Conservation (phyloP, 2,888 invertebrate genomes). For the Neuroscelio doddi region DNA sequence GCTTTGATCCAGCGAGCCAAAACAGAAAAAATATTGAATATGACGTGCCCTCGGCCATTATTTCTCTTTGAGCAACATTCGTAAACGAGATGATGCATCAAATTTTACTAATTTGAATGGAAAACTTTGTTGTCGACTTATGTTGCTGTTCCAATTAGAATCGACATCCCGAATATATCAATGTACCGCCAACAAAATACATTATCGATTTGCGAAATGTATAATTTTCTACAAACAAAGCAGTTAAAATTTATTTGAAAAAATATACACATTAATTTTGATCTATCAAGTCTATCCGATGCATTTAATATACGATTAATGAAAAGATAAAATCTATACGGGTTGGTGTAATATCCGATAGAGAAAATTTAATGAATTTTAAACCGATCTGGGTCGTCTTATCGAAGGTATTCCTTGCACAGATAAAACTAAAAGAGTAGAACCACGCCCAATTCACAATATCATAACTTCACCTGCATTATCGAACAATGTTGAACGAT, state of each 20-base stretch:
- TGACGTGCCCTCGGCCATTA: background rate
- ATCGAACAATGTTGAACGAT: slow-evolving; percentile 6
- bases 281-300: background rate
- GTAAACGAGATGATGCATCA: background rate
- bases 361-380: too few species aligned
- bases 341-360: too few species aligned
- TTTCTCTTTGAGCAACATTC: background rate
- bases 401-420: slow-evolving; percentile 1
- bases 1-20: slow-evolving; percentile 21
- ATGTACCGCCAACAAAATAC: too few species aligned
- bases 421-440: background rate
- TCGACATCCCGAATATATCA: background rate
- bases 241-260: too few species aligned
- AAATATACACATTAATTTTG: too few species aligned
- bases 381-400: background rate
- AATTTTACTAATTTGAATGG: background rate
- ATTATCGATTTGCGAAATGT: too few species aligned
- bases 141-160: background rate
- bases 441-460: slow-evolving; percentile 20
- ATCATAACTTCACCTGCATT: background rate
- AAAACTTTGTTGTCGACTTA: background rate
- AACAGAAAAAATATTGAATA: slow-evolving; percentile 10
- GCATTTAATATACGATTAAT: too few species aligned
- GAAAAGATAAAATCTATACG: too few species aligned
- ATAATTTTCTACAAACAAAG: too few species aligned